A percentile compares a stretch with the other conserved stretches of the same genome.
Evolutionary conservation across 2,113 vertebrate genomes (phyloP).

Genomic region (Bettongia penicillata): DNA sequence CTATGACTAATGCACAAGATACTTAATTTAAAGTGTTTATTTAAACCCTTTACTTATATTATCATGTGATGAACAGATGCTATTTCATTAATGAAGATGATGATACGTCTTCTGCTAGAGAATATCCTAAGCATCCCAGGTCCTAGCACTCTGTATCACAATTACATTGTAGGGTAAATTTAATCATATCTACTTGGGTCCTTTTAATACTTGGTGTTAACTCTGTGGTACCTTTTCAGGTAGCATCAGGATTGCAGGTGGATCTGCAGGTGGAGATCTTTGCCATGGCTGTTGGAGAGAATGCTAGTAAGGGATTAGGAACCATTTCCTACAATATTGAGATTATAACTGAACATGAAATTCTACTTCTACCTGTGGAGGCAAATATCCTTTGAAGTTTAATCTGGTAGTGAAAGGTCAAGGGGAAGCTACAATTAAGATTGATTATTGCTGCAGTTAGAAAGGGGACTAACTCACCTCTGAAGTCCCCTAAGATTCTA

Average conservation of each 20-base stretch:
- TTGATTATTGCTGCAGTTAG: neutral
- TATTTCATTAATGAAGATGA: neutral
- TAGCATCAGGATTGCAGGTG: constrained; percentile 90
- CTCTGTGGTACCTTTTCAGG: constrained; percentile 80
- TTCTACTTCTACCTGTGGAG: constrained; percentile 89
- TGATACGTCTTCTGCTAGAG: neutral
- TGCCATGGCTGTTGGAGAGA: constrained; percentile 80
- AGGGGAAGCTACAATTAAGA: neutral
- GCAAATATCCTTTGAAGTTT: constrained; percentile 92
- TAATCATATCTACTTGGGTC: too few relatives aligned
- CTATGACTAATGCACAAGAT: neutral
- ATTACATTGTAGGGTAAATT: neutral
- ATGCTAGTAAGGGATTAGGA: constrained; percentile 70
- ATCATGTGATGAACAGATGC: neutral
- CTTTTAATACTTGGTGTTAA: neutral
- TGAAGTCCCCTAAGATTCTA: neutral
- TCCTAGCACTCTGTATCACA: neutral
- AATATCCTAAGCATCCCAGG: neutral
- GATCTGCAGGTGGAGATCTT: constrained; percentile 89
- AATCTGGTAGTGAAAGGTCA: neutral
- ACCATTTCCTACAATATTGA: constrained; percentile 85
- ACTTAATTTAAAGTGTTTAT: neutral
- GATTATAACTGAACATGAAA: constrained; percentile 90
- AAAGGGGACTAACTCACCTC: neutral
- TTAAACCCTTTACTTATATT: neutral